phyloP scores from a whole-genome alignment of 2,113 vertebrate genomes.

The Clarias batrachus region DNA sequence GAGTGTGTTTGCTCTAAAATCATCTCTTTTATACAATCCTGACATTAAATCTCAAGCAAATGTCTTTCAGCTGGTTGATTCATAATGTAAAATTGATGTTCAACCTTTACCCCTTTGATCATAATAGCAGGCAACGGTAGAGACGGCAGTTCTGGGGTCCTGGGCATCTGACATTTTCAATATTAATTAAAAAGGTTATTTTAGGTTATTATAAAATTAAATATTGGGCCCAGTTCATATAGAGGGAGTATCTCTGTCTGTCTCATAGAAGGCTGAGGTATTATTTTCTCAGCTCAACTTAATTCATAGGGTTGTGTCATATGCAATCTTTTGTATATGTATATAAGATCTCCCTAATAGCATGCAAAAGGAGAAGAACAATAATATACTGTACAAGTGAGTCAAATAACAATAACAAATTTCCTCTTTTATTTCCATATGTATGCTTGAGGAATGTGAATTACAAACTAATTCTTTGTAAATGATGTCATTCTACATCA shows the following conservation, averaged over 20 bases:
- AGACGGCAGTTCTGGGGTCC: background rate
- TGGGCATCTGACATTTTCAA: constrained; percentile 7
- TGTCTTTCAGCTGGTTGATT: background rate
- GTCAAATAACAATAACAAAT: background rate
- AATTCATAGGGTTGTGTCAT: too few relatives aligned
- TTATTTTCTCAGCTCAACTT: too few relatives aligned
- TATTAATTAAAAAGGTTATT: background rate
- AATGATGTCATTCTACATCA: background rate
- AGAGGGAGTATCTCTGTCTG: too few relatives aligned
- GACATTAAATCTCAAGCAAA: background rate
- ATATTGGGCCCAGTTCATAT: background rate
- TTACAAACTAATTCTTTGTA: background rate
- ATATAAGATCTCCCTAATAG: too few relatives aligned
- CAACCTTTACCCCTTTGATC: background rate
- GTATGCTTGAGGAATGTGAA: background rate
- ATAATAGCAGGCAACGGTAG: constrained; percentile 5
- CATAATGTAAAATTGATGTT: constrained; percentile 3
- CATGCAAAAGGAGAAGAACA: too few relatives aligned
- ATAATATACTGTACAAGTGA: background rate
- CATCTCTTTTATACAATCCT: background rate
- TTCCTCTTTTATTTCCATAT: background rate
- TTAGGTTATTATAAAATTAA: constrained; percentile 11
- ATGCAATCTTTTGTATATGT: too few relatives aligned
- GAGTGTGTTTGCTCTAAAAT: background rate
- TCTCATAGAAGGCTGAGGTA: too few relatives aligned